Conservation (phyloP, 2,797 vertebrate genomes). For the Gastrophryne carolinensis region DNA sequence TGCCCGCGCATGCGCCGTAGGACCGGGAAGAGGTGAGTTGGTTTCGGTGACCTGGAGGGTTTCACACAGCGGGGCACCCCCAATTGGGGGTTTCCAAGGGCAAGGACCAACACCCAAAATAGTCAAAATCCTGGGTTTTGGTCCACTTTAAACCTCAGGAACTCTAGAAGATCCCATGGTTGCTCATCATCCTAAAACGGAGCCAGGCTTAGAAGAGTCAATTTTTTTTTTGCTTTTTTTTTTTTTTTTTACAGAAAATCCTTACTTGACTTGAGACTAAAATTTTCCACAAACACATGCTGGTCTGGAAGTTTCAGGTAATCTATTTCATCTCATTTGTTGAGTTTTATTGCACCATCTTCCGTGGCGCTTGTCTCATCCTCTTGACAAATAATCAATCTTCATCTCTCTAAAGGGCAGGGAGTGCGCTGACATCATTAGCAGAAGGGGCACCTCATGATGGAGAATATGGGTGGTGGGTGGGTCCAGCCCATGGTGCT, state of each 20-base stretch:
- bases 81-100: too few species aligned
- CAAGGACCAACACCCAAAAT: too few species aligned
- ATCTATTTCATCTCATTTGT: not conserved
- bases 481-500: not conserved
- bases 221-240: not conserved
- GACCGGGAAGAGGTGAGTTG: too few species aligned
- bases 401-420: not conserved
- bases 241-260: too few species aligned
- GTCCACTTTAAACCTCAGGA: not conserved
- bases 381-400: conserved; percentile 30
- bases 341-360: not conserved
- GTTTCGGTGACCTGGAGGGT: too few species aligned
- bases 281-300: not conserved
- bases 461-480: not conserved
- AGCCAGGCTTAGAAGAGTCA: not conserved
- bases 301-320: not conserved
- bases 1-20: too few species aligned
- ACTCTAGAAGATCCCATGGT: not conserved
- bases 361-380: not conserved
- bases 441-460: not conserved
- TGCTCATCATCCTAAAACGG: not conserved
- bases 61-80: too few species aligned
- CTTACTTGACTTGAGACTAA: not conserved
- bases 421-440: conserved; percentile 34
- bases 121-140: too few species aligned